Percentiles rank a stretch among this genome's conserved stretches.
Evolutionary conservation across 1,140 invertebrate species (phyloP).

Genomic region (Idris sp.): DNA sequence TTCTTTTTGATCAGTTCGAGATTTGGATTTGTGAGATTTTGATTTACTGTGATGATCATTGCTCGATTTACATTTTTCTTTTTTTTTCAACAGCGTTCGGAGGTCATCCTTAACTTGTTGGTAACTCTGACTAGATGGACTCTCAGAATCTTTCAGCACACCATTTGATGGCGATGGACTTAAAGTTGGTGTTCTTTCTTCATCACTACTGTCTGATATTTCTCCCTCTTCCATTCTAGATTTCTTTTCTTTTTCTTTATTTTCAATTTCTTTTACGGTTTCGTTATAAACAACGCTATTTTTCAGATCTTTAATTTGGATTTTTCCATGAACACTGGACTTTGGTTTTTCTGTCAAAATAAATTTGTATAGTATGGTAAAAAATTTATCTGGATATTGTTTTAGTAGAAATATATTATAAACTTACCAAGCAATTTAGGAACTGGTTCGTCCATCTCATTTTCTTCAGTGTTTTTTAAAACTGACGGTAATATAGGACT

Average conservation of each 20-base stretch:
- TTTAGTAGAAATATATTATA: constrained; percentile 14
- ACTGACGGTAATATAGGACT: constrained; percentile 66
- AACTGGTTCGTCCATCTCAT: constrained; percentile 68
- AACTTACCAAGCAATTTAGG: constrained; percentile 74
- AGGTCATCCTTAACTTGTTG: constrained; percentile 75
- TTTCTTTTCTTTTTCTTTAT: constrained; percentile 81
- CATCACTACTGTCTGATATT: constrained; percentile 80
- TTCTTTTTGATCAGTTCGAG: constrained; percentile 73
- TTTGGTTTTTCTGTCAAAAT: constrained; percentile 72
- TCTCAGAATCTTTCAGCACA: constrained; percentile 48
- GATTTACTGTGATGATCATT: constrained; percentile 57
- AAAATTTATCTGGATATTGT: background rate
- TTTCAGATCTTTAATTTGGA: constrained; percentile 83
- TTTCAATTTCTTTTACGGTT: constrained; percentile 82
- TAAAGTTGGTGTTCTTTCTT: constrained; percentile 75
- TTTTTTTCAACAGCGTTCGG: constrained; percentile 76
- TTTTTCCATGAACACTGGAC: constrained; percentile 71
- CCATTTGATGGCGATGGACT: constrained; percentile 68
- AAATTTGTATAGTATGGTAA: too few species aligned
- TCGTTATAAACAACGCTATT: constrained; percentile 83
- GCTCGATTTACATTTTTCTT: constrained; percentile 75
- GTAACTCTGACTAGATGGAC: constrained; percentile 46
- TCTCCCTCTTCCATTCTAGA: constrained; percentile 83
- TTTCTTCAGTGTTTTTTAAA: constrained; percentile 65
- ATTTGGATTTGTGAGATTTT: constrained; percentile 68